A percentile compares a stretch with the other conserved stretches of the same genome.
phyloP scores from a whole-genome alignment of 2,888 invertebrate genomes.

The Hipparchia sbordonii region DNA sequence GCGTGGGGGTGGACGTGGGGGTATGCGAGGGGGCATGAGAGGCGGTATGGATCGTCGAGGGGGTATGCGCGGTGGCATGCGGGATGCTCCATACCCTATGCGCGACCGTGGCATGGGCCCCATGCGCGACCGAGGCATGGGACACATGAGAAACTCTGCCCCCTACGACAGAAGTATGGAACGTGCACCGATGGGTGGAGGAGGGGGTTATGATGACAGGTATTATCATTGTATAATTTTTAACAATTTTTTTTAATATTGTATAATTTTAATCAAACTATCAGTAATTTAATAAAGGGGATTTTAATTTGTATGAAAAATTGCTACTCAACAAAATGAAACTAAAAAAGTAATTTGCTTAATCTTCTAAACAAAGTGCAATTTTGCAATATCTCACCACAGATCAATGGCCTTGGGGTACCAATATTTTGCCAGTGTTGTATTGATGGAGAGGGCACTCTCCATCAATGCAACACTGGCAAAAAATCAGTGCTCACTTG shows the following conservation, averaged over 20 bases:
- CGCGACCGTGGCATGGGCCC: slow-evolving; percentile 21
- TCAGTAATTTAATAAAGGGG: no score
- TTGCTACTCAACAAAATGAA: no score
- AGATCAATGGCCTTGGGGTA: no score
- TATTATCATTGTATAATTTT: not conserved
- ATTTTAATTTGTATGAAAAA: no score
- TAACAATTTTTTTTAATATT: not conserved
- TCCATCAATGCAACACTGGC: no score
- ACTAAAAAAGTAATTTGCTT: no score
- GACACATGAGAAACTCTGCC: slow-evolving; percentile 62
- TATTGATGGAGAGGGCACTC: no score
- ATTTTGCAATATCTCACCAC: no score
- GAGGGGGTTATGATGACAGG: slow-evolving; percentile 64
- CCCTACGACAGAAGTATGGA: slow-evolving; percentile 58
- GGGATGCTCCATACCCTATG: slow-evolving; percentile 19
- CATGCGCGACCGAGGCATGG: slow-evolving; percentile 50
- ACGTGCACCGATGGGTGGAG: slow-evolving; percentile 52
- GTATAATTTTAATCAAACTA: no score
- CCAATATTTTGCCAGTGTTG: no score
- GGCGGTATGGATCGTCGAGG: slow-evolving; percentile 63
- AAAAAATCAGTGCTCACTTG: no score
- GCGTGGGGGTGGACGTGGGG: slow-evolving; percentile 68
- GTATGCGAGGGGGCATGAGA: slow-evolving; percentile 72
- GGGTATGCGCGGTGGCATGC: slow-evolving; percentile 42
- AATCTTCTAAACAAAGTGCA: no score